A percentile compares a stretch with the other conserved stretches of the same genome.
Conservation (phyloP, 1,140 invertebrate species). For the Dreissena rostriformis region DNA sequence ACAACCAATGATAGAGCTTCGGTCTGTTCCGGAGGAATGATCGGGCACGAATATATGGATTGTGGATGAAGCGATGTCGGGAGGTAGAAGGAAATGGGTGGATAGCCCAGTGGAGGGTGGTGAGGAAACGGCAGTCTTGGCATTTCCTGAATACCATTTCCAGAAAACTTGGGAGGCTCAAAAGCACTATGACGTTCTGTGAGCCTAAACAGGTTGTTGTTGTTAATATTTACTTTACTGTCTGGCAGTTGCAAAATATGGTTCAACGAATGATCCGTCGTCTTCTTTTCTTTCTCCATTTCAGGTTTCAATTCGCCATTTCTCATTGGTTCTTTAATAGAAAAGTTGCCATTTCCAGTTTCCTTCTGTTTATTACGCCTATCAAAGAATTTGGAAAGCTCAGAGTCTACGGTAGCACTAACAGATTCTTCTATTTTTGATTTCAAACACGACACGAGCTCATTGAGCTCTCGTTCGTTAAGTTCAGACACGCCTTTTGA, state of each 20-base stretch:
- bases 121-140: slow-evolving; percentile 56
- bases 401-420: slow-evolving; percentile 79
- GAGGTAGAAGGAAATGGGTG: slow-evolving; percentile 72
- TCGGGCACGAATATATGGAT: slow-evolving; percentile 85
- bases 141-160: slow-evolving; percentile 57
- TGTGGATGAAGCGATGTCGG: slow-evolving; percentile 84
- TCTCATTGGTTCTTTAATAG: slow-evolving; percentile 54
- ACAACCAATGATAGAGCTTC: slow-evolving; percentile 96
- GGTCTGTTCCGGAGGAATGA: slow-evolving; percentile 91
- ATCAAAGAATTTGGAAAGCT: slow-evolving; percentile 78
- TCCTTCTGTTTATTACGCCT: slow-evolving; percentile 52
- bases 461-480: slow-evolving; percentile 87
- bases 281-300: slow-evolving; percentile 50
- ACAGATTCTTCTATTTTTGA: slow-evolving; percentile 91
- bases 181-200: slow-evolving; percentile 74
- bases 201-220: slow-evolving; percentile 44
- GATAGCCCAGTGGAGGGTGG: slow-evolving; percentile 69
- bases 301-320: slow-evolving; percentile 50
- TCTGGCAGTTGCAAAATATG: slow-evolving; percentile 45
- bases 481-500: slow-evolving; percentile 60
- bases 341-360: slow-evolving; percentile 3
- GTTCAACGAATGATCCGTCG: slow-evolving; percentile 55
- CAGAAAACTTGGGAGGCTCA: slow-evolving; percentile 63
- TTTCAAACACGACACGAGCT: slow-evolving; percentile 88
- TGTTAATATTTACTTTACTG: slow-evolving; percentile 16